These are phyloP conservation scores for Suricata suricatta DNA, from an alignment of 2,113 vertebrate genomes.

Conservation along the genomic window DNA sequence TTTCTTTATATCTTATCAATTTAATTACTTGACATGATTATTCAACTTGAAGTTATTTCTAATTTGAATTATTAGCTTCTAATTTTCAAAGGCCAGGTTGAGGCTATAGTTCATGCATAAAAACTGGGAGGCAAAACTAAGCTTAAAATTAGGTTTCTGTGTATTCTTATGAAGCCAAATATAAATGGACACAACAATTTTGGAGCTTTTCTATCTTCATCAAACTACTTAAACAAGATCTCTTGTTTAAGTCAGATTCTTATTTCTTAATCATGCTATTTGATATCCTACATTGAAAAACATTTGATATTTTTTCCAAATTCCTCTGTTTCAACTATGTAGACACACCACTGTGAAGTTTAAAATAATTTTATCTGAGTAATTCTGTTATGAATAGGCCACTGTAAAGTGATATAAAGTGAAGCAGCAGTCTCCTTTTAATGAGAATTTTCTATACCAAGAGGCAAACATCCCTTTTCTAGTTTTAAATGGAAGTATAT, in stretches of 20 bases:
- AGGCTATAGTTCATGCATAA: not conserved
- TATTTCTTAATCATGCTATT: not conserved
- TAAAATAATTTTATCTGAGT: slow-evolving; percentile 23
- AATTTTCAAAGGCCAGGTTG: not conserved
- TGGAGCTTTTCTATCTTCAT: not conserved
- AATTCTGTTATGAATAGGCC: not conserved
- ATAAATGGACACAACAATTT: not conserved
- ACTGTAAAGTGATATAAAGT: slow-evolving; percentile 25
- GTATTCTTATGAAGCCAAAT: not conserved
- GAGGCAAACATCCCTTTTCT: not conserved
- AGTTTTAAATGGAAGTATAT: not conserved
- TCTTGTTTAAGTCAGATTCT: not conserved
- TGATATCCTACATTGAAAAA: not conserved
- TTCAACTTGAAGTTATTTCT: slow-evolving; percentile 32
- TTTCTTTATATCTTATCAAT: not conserved
- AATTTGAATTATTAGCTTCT: slow-evolving; percentile 8
- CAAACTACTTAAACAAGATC: not conserved
- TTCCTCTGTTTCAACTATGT: not conserved
- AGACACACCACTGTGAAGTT: not conserved
- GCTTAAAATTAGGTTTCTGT: not conserved
- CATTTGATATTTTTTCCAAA: not conserved
- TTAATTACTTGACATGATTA: not conserved
- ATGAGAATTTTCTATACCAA: not conserved
- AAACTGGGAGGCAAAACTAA: not conserved
- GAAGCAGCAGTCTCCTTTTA: not conserved